Evolutionary conservation across 2,797 vertebrate genomes (phyloP), one percentile per base, ranked within the genome.

Genomic region (Acrossocheilus wenchowensis): DNA sequence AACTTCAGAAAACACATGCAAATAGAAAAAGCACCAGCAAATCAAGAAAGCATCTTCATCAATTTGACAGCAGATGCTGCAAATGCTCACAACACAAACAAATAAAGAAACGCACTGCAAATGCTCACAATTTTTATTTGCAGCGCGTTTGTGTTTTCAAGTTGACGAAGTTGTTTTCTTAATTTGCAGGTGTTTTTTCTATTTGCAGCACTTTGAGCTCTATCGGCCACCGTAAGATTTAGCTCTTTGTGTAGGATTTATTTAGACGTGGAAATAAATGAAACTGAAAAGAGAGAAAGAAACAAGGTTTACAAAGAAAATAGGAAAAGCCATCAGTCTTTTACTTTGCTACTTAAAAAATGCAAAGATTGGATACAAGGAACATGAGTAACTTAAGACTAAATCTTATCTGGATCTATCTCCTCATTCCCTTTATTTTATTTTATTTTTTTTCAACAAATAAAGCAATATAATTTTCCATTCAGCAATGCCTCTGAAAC

Each of bases 401-500:
- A 77, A 75, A 84, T 60, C 45, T 41, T 57, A 43, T 57, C 83
- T 78, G 36, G 64, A 57, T 79, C 50, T 57, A 69, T 85, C 50
- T 85, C 36, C 74, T 78, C 64, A n/a, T 71, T 71, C 64, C 64
- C 6, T 21, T 36, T 34, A 62, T 68, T 84, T 54, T 3, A 6
- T 57, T n/a, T n/a, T 17, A 15, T 0, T 4, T 57, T 82, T 64
- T 78, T 66, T 17, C 23, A 69, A 71, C 62, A 79, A 85, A 79
- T 45, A 78, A 84, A 79, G 23, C 62, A 60, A 78, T 45, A 57
- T 50, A 89, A 87, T 92, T 93, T 93, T 93, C 92, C 91, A 84
- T 77, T 77, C 73, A 77, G 82, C 75, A 71, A 54, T 79, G 64
- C n/a, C 50, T 85, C 83, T 77, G 23, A 39, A 68, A 77, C 34